Evolutionary conservation across 1,140 invertebrate genomes (phyloP).

Genomic region (Drosophila sp.): DNA sequence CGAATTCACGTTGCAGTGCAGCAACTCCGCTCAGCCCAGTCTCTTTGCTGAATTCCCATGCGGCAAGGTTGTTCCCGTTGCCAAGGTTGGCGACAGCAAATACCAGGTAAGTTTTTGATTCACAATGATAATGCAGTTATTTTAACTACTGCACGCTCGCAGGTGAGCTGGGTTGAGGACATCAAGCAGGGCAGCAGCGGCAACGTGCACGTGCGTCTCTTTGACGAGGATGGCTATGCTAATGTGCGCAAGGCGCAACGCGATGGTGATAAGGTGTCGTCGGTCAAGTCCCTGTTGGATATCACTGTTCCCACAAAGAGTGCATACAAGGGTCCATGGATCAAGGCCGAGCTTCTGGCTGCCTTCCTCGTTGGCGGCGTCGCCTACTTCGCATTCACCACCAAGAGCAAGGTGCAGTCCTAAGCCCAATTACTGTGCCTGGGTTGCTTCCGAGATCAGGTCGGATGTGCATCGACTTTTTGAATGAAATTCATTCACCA

Average conservation of each 20-base stretch:
- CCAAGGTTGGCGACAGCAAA: conserved; percentile 87
- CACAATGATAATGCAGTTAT: background rate
- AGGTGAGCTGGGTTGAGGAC: conserved; percentile 97
- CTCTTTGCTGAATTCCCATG: conserved; percentile 93
- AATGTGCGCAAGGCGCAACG: conserved; percentile 91
- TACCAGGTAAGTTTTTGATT: conserved; percentile 67
- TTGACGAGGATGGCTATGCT: conserved; percentile 96
- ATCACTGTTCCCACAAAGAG: conserved; percentile 93
- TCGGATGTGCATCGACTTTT: conserved; percentile 30
- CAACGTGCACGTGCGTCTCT: conserved; percentile 91
- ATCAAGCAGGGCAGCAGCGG: conserved; percentile 91
- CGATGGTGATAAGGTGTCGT: conserved; percentile 88
- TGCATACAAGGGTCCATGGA: conserved; percentile 95
- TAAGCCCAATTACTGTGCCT: conserved; percentile 35
- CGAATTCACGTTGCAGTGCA: conserved; percentile 90
- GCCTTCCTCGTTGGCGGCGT: conserved; percentile 91
- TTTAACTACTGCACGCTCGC: conserved; percentile 42
- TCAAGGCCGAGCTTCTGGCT: conserved; percentile 96
- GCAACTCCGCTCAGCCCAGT: conserved; percentile 87
- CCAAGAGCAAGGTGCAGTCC: conserved; percentile 90
- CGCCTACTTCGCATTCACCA: conserved; percentile 94
- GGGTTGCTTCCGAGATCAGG: conserved; percentile 36
- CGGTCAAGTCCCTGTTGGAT: conserved; percentile 90
- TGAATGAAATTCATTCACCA: conserved; percentile 84
- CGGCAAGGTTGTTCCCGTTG: conserved; percentile 92